Percentiles rank a stretch among this genome's conserved stretches.
Evolutionary conservation across 2,113 vertebrate genomes (phyloP).

Genomic region (Piaya cayana): DNA sequence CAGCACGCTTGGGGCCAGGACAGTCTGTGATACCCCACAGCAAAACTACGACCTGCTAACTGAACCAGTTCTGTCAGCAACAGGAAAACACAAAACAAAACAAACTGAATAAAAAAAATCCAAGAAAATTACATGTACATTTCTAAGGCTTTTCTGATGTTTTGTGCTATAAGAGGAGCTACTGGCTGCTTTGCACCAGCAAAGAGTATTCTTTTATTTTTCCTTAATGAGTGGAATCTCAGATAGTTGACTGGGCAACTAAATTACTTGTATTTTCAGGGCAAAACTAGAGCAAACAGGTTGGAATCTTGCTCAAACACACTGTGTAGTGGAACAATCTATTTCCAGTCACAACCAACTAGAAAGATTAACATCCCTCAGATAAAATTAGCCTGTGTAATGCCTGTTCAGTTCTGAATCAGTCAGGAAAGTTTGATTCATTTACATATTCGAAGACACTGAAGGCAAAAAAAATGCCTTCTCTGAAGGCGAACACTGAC

Average conservation of each 20-base stretch:
- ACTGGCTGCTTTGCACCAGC: not conserved
- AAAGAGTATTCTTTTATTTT: not conserved
- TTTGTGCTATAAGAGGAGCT: not conserved
- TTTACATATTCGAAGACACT: not conserved
- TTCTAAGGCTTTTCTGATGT: not conserved
- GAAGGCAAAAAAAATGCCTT: not conserved
- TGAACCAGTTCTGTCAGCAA: not conserved
- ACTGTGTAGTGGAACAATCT: rapidly evolving
- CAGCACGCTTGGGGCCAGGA: not conserved
- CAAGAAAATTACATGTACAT: not conserved
- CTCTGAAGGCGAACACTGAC: not conserved
- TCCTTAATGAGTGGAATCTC: not conserved
- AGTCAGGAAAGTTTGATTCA: not conserved
- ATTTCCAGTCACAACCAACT: not conserved
- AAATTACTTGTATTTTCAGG: not conserved
- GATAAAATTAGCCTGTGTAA: not conserved
- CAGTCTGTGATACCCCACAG: not conserved
- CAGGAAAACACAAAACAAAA: not conserved
- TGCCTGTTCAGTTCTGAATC: not conserved
- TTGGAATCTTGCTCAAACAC: not conserved
- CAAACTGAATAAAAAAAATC: not conserved
- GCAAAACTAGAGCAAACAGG: not conserved
- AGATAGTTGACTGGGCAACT: not conserved
- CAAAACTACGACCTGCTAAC: not conserved
- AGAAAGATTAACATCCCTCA: not conserved